Percentiles rank a stretch among this genome's conserved stretches.
phyloP scores from a whole-genome alignment of 2,113 vertebrate genomes.

The Pachycephala philippinensis region DNA sequence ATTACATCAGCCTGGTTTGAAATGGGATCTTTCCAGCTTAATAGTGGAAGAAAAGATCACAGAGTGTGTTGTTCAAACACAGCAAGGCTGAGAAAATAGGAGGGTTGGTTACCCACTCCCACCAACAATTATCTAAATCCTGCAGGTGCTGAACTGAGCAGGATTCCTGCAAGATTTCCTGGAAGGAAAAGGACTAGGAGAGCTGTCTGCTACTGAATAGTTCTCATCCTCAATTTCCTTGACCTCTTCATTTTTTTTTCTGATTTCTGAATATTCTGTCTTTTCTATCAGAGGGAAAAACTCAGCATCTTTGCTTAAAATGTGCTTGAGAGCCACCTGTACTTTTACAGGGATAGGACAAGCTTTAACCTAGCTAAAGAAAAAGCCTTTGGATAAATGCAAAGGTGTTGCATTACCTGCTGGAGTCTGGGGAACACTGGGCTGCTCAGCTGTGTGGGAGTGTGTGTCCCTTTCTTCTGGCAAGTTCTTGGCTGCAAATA shows the following conservation, averaged over 20 bases:
- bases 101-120: background rate
- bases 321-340: background rate
- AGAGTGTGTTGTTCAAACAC: background rate
- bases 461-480: slow-evolving; percentile 67
- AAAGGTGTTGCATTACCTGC: slow-evolving; percentile 67
- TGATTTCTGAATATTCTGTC: background rate
- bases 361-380: background rate
- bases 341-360: background rate
- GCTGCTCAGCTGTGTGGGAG: slow-evolving; percentile 58
- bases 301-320: background rate
- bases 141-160: background rate
- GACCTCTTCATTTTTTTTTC: background rate
- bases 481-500: slow-evolving; percentile 66
- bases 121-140: background rate
- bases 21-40: background rate
- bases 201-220: background rate
- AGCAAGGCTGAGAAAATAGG: background rate
- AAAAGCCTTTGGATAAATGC: background rate
- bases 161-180: background rate
- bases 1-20: background rate
- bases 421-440: slow-evolving; percentile 66
- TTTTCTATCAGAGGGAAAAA: background rate
- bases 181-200: background rate
- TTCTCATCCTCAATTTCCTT: background rate
- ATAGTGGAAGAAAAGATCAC: background rate